Base-by-base conservation (phyloP, 2,113 vertebrate genomes). In the Daubentonia madagascariensis region DNA sequence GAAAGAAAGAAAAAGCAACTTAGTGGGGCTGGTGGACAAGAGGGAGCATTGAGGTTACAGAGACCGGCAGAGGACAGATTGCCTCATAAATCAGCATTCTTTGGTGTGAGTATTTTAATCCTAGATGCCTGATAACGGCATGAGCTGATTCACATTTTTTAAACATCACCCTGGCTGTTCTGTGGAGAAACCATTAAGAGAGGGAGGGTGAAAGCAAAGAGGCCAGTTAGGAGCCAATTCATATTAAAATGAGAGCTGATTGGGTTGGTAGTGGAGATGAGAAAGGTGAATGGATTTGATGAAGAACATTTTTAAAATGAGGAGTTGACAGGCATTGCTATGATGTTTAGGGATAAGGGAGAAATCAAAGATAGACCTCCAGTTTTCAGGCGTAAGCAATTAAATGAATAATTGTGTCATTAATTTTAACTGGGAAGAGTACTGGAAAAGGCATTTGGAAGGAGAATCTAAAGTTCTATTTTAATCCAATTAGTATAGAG, bases 1-100 rank as follows among this genome's bases (percentile, higher is more conserved):
- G 7, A 16, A 67, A 30, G 32, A 6, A 48, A 37, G 8, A 6
- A 40, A 83, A 35, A 32, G 6, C 0, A 22, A 3, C 0, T 18
- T 45, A 50, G 3, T 72, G 37, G 1, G 0, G 6, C 18, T 80
- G 13, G 28, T 3, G 40, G 54, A 32, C 2, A 28, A 88, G 13
- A 35, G 35, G 14, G 4, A 5, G 23, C 23, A 18, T 2, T 23
- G 30, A 81, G 12, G 10, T 8, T 17, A 18, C 1, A 23, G 6
- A 65, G 0, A 2, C 28, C 18, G 10, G 11, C 0, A 7, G 52
- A 61, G 10, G 48, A 3, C 11, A 79, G 13, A 59, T 23, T 40
- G 11, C 18, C 12, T 32, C 2, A 37, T 28, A 76, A 57, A 79
- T 72, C 45, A 91, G 17, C 17, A 9, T 59, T 83, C 30, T 61